Evolutionary conservation across 53 echinoderm and acorn worm species (phyloP), one percentile per base, ranked within the genome.

Genomic region (Holothuria leucospilota): DNA sequence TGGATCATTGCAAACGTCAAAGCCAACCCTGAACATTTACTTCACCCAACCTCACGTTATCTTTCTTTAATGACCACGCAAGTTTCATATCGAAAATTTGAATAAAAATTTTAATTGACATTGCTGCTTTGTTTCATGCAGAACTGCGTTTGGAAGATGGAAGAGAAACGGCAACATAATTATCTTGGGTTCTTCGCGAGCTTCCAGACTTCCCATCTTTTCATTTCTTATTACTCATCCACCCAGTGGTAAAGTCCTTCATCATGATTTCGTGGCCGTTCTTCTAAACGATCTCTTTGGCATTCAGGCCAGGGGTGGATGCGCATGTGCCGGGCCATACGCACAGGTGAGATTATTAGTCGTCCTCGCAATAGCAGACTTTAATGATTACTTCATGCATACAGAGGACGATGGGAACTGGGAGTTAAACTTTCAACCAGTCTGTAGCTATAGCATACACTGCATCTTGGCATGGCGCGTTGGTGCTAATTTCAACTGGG

Each of bases 291-390:
- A 99, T 64, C 92, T 98, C 52, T 98, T 93, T 52, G 98, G 98
- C 23, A 95, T 98, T 78, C 98, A 98, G 87, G 98, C 98, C 26
- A 85, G 98, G 61, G 98, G 98, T 26, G 98, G 98, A 12, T 98
- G 98, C 85, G 98, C 95, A 59, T 99, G 99, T 73, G 99, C 99
- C 14, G 99, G 99, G 20, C 99, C 99, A 0, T 99, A 99, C 56
- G 99, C 99, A 62, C 91, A 91, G 91, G 91, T 91, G 29, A 72
- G 85, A 59, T 30, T 30, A 23, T 67, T 67, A 64, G 20, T 5
- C 20, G 64, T 49, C 49, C 49, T 49, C 9, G 49, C 49, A 49
- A 49, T 9, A 49, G 13, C 3, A 49, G 49, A 49, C 34, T 34
- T 34, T 34, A 34, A 34, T 34, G 34, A 34, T 34, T 34, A 34